These are phyloP conservation scores for Acanthosepion pharaonis DNA, from an alignment of 2,888 invertebrate genomes.

Conservation along the genomic window DNA sequence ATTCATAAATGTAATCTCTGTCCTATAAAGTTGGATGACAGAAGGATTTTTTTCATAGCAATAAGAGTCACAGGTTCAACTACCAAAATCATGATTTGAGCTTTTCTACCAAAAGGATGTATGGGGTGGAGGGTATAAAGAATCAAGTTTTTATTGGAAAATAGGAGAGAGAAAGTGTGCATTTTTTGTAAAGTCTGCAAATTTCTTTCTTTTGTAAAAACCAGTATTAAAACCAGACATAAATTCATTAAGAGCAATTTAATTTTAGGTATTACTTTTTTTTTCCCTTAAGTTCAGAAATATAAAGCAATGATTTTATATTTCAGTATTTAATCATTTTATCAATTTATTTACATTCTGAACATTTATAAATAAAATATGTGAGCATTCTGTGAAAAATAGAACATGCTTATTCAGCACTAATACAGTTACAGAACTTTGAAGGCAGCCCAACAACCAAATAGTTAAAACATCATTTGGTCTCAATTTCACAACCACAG, in stretches of 20 bases:
- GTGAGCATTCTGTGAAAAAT: conserved; percentile 15
- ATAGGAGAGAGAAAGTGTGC: background rate
- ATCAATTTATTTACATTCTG: conserved; percentile 1
- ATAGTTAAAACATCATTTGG: background rate
- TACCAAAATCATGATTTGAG: conserved; percentile 33
- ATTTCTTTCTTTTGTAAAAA: background rate
- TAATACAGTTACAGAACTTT: background rate
- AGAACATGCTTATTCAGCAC: background rate
- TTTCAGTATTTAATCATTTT: background rate
- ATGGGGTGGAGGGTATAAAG: background rate
- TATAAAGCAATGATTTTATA: conserved; percentile 21
- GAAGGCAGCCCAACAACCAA: conserved; percentile 13
- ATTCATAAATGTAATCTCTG: background rate
- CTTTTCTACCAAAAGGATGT: background rate
- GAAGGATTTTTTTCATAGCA: background rate
- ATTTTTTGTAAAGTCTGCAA: background rate
- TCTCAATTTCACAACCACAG: background rate
- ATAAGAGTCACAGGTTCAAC: background rate
- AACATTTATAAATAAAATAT: conserved; percentile 11
- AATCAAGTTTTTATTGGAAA: background rate
- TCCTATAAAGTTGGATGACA: background rate
- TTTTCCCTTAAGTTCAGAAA: background rate
- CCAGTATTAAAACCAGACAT: background rate
- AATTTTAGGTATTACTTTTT: too few relatives aligned
- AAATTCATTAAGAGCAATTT: background rate